Percentiles rank a stretch among this genome's conserved stretches.
phyloP scores from a whole-genome alignment of 37 sponge, comb jelly and placozoan genomes.

The Aplysina aerophoba region DNA sequence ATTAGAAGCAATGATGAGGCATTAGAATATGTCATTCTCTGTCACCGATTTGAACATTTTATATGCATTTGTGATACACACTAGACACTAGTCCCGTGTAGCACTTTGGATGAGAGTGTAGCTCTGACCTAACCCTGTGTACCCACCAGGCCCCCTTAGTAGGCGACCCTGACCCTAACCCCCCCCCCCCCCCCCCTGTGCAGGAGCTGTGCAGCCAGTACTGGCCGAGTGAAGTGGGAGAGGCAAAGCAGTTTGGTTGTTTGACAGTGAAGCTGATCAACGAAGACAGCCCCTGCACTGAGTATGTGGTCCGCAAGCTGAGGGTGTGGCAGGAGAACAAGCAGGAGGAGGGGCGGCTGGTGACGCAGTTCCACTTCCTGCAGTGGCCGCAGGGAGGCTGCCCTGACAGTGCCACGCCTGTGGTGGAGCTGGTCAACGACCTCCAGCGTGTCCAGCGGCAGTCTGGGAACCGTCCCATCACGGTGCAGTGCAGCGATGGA shows the following conservation, averaged over 20 bases:
- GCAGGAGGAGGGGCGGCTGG: constrained; percentile 6
- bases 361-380: constrained; percentile 56
- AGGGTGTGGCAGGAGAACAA: constrained; percentile 52
- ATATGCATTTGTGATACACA: too few relatives aligned
- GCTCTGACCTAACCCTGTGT: too few relatives aligned
- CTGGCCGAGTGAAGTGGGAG: constrained; percentile 53
- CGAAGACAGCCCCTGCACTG: constrained; percentile 1
- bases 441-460: constrained; percentile 79
- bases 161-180: too few relatives aligned
- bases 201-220: constrained; percentile 49
- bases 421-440: constrained; percentile 80
- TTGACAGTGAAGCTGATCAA: constrained; percentile 32
- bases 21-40: too few relatives aligned
- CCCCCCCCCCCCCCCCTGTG: neutral
- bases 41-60: too few relatives aligned
- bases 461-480: constrained; percentile 86
- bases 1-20: too few relatives aligned
- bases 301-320: constrained; percentile 46
- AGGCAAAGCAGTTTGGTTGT: constrained; percentile 27
- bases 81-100: too few relatives aligned
- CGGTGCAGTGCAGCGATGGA: constrained; percentile 92
- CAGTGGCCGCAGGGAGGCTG: constrained; percentile 48
- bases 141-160: too few relatives aligned
- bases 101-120: too few relatives aligned
- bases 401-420: constrained; percentile 11